Conservation (phyloP, 2,888 invertebrate species). For the Nasonovia ribisnigri region DNA sequence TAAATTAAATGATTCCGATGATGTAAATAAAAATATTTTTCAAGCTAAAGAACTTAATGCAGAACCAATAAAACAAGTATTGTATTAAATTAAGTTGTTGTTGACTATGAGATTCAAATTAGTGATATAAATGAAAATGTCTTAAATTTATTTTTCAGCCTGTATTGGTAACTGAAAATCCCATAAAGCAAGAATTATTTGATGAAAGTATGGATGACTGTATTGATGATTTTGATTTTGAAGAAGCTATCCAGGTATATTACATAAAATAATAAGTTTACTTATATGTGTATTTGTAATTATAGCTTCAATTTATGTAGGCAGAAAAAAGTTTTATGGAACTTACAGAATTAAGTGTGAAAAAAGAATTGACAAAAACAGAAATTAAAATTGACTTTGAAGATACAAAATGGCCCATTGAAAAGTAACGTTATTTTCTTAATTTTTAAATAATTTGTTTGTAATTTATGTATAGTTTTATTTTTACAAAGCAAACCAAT, state of each 20-base stretch:
- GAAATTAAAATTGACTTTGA: conserved; percentile 54
- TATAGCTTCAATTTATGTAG: conserved; percentile 4
- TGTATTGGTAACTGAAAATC: background rate
- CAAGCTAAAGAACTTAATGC: background rate
- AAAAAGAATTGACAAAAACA: conserved; percentile 18
- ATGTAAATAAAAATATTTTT: background rate
- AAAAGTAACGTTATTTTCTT: conserved; percentile 40
- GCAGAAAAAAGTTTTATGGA: conserved; percentile 56
- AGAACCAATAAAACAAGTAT: conserved; percentile 40
- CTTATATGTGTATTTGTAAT: background rate
- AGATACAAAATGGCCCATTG: conserved; percentile 62
- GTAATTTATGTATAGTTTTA: background rate
- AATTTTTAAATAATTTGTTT: conserved; percentile 1
- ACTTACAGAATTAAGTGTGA: conserved; percentile 6
- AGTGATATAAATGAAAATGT: background rate
- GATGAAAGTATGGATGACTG: conserved; percentile 59
- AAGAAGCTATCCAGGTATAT: conserved; percentile 50
- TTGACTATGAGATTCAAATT: background rate
- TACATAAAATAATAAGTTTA: background rate
- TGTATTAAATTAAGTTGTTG: background rate
- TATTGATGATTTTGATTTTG: conserved; percentile 62
- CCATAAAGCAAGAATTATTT: conserved; percentile 24
- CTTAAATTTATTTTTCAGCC: background rate
- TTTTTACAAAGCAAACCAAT: background rate
- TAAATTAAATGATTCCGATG: background rate